Percentiles rank a stretch among this genome's conserved stretches.
These are phyloP conservation scores for Eupithecia subumbrata DNA, from an alignment of 2,888 invertebrate genomes.

Conservation along the genomic window DNA sequence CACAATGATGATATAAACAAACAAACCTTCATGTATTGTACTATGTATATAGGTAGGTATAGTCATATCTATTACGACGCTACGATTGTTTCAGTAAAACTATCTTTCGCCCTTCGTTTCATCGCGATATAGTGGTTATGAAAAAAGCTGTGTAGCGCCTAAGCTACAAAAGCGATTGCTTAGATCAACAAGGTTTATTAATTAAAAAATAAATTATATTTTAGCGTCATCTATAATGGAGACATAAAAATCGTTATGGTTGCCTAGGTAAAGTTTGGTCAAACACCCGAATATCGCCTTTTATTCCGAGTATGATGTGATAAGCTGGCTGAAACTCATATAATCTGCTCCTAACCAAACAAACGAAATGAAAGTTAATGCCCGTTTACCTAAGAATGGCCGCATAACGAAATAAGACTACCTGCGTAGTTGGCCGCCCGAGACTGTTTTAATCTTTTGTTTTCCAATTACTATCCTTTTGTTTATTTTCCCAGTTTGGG, in stretches of 20 bases:
- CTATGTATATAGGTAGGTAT: neutral
- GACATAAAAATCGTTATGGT: neutral
- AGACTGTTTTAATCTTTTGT: constrained; percentile 1
- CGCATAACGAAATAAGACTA: neutral
- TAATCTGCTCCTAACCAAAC: constrained; percentile 61
- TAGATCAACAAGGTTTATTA: too few relatives aligned
- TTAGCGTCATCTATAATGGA: neutral
- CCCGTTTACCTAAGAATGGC: constrained; percentile 33
- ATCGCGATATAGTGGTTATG: neutral
- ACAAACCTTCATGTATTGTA: neutral
- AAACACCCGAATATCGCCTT: neutral
- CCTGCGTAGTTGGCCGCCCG: constrained; percentile 4
- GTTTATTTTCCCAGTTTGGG: neutral
- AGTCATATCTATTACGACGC: neutral
- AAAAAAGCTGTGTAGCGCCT: neutral
- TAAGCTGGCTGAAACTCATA: constrained; percentile 51
- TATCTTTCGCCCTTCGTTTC: neutral
- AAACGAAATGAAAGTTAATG: constrained; percentile 51
- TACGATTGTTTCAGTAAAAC: neutral
- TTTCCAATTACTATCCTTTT: neutral
- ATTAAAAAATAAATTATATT: too few relatives aligned
- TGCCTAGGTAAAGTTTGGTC: neutral
- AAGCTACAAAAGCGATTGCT: too few relatives aligned
- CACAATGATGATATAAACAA: neutral
- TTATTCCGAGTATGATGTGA: neutral